phyloP scores from a whole-genome alignment of 1,140 invertebrate species.

The Macrobrachium rosenbergii region DNA sequence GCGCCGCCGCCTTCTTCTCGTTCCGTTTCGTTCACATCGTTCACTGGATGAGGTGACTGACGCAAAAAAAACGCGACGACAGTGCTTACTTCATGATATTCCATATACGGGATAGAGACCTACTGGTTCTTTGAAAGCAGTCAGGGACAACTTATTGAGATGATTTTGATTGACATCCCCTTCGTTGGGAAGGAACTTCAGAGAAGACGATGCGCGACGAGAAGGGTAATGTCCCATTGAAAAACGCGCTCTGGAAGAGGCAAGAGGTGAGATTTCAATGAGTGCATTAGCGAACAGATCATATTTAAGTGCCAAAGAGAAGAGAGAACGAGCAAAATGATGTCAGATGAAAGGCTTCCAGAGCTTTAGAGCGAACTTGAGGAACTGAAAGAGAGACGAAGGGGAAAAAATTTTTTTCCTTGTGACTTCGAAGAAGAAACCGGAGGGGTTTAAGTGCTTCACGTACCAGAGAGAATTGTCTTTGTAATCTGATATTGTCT shows the following conservation, averaged over 20 bases:
- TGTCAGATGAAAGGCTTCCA: constrained; percentile 50
- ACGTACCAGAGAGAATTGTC: constrained; percentile 32
- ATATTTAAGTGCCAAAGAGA: constrained; percentile 62
- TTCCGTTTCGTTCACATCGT: background rate
- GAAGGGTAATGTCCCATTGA: background rate
- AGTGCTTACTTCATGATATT: no score
- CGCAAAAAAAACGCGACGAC: no score
- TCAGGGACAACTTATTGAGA: no score
- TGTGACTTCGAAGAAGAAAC: constrained; percentile 38
- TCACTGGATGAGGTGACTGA: no score
- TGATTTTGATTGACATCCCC: no score
- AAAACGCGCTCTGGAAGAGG: constrained; percentile 1
- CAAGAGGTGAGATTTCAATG: constrained; percentile 61
- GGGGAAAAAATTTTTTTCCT: constrained; percentile 14
- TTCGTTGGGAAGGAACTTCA: no score
- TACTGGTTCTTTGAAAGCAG: no score
- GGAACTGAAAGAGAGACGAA: background rate
- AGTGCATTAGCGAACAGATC: constrained; percentile 63
- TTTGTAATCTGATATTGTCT: constrained; percentile 48
- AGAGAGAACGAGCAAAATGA: constrained; percentile 59
- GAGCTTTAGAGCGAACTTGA: background rate
- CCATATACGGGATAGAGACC: no score
- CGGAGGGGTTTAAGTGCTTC: constrained; percentile 31
- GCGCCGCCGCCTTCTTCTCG: background rate
- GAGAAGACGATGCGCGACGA: constrained; percentile 8